A percentile compares a stretch with the other conserved stretches of the same genome.
phyloP scores from a whole-genome alignment of 2,797 vertebrate species.

The Calcarius lapponicus region DNA sequence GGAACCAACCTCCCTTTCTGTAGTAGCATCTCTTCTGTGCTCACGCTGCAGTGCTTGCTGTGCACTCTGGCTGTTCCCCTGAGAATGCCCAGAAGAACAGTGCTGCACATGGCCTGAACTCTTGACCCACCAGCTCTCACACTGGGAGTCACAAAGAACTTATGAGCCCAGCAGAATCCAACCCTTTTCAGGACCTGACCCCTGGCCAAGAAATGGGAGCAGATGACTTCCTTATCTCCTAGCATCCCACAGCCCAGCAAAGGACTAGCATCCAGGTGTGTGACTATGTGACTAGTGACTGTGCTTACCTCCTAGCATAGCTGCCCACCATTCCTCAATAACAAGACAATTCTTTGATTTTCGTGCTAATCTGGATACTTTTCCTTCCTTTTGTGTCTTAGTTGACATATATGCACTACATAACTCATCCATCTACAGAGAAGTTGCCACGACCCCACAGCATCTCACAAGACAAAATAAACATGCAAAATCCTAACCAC shows the following conservation, averaged over 20 bases:
- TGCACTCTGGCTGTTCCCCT: neutral
- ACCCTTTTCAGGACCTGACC: neutral
- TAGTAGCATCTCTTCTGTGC: neutral
- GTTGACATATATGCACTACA: neutral
- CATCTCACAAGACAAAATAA: neutral
- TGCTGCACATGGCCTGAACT: neutral
- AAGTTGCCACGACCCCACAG: neutral
- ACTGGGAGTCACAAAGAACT: neutral
- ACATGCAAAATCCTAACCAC: neutral
- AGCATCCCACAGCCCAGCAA: neutral
- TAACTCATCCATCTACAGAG: neutral
- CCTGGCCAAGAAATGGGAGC: neutral
- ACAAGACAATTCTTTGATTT: neutral
- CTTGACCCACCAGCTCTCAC: neutral
- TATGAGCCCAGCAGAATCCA: neutral
- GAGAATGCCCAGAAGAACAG: neutral
- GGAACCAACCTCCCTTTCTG: neutral
- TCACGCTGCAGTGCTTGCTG: neutral
- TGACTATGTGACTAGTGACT: too few relatives aligned
- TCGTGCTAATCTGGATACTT: neutral
- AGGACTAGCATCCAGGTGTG: neutral
- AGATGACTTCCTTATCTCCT: neutral
- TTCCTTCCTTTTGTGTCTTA: neutral
- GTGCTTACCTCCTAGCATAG: fast-evolving
- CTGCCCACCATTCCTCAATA: neutral